Conservation (phyloP, 2,797 vertebrate genomes). For the Aldrovandia affinis region DNA sequence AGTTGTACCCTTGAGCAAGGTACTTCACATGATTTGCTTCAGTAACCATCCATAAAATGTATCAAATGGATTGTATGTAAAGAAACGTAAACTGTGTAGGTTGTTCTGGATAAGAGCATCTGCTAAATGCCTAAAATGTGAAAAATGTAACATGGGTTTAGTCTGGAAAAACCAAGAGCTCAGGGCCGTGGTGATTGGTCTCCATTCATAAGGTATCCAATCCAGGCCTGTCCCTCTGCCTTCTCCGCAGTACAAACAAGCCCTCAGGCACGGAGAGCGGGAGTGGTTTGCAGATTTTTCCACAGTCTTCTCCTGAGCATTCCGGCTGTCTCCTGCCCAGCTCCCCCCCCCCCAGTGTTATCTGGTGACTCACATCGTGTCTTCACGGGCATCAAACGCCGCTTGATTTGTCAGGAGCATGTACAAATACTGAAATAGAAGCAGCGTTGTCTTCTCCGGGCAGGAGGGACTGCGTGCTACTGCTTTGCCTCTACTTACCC, state of each 20-base stretch:
- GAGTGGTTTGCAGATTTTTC: background rate
- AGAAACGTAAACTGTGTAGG: too few relatives aligned
- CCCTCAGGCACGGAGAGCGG: background rate
- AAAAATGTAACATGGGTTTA: background rate
- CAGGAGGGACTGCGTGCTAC: background rate
- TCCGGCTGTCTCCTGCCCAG: background rate
- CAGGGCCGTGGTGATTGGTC: background rate
- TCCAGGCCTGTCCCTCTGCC: background rate
- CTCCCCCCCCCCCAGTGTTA: background rate
- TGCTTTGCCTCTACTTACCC: background rate
- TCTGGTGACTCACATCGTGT: background rate
- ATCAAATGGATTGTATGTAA: too few relatives aligned
- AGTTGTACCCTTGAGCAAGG: too few relatives aligned
- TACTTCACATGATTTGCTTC: too few relatives aligned
- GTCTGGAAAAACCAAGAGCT: background rate
- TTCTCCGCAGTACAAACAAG: background rate
- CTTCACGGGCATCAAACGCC: slow-evolving; percentile 16
- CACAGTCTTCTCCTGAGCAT: background rate
- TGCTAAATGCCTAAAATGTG: background rate
- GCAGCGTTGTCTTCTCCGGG: background rate
- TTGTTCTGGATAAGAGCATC: too few relatives aligned
- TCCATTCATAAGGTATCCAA: background rate
- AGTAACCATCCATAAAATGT: too few relatives aligned
- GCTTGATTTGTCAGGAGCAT: slow-evolving; percentile 11
- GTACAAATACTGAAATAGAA: background rate